Percentiles rank a stretch among this genome's conserved stretches.
phyloP scores from a whole-genome alignment of 2,113 vertebrate species.

The Cisticola juncidis region DNA sequence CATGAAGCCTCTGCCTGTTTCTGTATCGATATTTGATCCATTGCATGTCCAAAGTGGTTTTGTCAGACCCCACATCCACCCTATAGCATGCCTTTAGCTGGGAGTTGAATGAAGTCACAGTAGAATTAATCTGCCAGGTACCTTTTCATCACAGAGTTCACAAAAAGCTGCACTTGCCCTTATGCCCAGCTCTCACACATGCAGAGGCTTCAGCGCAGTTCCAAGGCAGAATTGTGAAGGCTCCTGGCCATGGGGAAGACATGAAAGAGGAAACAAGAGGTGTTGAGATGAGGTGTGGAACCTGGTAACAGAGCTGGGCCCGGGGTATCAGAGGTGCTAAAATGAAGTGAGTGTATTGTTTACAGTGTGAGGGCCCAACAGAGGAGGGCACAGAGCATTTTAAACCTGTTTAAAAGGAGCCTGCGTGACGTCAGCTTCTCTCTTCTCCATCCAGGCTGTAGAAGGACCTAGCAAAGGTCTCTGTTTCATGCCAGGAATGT shows the following conservation, averaged over 20 bases:
- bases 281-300: background rate
- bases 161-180: background rate
- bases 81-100: background rate
- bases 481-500: background rate
- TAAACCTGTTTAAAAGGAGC: background rate
- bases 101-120: background rate
- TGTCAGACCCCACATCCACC: background rate
- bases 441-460: background rate
- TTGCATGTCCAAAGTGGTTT: background rate
- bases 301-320: background rate
- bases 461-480: background rate
- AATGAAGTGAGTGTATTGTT: background rate
- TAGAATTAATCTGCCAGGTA: background rate
- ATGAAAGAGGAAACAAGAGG: background rate
- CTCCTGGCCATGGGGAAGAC: background rate
- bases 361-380: background rate
- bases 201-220: background rate
- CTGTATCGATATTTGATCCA: background rate
- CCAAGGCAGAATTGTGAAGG: background rate
- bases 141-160: background rate
- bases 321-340: background rate
- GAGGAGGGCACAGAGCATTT: background rate
- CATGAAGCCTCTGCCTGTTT: background rate
- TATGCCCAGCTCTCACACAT: background rate
- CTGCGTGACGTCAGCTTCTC: background rate